Conservation (phyloP, 1,140 invertebrate genomes). For the Cydia fagiglandana region DNA sequence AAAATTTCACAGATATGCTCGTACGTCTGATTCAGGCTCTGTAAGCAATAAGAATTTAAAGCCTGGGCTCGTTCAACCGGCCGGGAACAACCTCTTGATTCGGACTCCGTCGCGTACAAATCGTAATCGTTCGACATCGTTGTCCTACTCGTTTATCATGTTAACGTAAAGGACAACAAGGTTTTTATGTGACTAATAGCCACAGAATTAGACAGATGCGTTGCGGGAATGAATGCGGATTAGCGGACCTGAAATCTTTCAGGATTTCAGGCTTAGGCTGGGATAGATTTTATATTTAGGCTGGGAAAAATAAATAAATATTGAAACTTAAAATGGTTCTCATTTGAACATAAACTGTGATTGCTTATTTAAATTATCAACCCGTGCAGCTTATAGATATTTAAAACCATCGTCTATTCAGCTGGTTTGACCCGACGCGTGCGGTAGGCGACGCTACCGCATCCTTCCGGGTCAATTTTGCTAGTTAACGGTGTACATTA, state of each 20-base stretch:
- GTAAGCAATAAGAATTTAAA: not conserved
- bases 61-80: constrained; percentile 64
- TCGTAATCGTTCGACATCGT: constrained; percentile 25
- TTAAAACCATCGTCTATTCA: not conserved
- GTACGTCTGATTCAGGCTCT: not conserved
- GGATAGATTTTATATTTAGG: not conserved
- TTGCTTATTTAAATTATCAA: not conserved
- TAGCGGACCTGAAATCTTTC: not conserved
- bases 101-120: constrained; percentile 11
- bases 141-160: not conserved
- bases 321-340: no score
- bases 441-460: not conserved
- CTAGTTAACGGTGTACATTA: not conserved
- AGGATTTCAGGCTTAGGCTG: no score
- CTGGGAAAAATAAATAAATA: not conserved
- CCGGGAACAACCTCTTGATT: constrained; percentile 36
- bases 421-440: not conserved
- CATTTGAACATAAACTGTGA: no score
- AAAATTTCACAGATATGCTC: not conserved
- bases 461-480: not conserved
- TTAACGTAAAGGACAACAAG: not conserved
- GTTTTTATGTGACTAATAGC: no score
- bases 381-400: not conserved
- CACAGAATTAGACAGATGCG: constrained; percentile 13
- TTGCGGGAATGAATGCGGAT: constrained; percentile 3